Conservation (phyloP, 2,888 invertebrate species). For the Junonia oenone region DNA sequence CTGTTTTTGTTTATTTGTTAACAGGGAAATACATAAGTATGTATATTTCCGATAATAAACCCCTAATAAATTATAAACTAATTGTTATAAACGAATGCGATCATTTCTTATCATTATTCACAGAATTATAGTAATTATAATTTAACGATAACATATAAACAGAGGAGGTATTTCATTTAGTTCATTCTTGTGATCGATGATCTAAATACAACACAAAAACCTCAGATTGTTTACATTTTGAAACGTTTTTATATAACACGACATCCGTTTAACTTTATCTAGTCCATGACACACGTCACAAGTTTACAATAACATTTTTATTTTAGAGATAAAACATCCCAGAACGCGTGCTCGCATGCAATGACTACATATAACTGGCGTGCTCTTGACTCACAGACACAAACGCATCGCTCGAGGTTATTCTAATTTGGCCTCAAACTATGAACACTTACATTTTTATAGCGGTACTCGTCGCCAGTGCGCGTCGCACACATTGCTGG, state of each 20-base stretch:
- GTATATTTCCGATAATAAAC: no score
- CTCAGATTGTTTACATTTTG: not conserved
- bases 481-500: conserved; percentile 4
- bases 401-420: not conserved
- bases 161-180: no score
- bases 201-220: no score
- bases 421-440: conserved; percentile 7
- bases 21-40: no score
- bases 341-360: not conserved
- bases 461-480: not conserved
- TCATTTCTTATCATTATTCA: not conserved
- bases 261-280: not conserved
- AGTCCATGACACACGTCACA: not conserved
- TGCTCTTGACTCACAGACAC: not conserved
- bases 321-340: not conserved
- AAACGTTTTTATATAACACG: not conserved
- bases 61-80: no score
- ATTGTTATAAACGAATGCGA: no score
- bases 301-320: not conserved
- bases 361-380: not conserved
- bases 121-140: not conserved
- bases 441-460: conserved; percentile 1
- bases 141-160: no score
- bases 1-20: no score
- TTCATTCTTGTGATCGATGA: no score